Percentiles rank a stretch among this genome's conserved stretches.
phyloP scores from a whole-genome alignment of 37 sponge, comb jelly and placozoan species.

The Beroe ovata region DNA sequence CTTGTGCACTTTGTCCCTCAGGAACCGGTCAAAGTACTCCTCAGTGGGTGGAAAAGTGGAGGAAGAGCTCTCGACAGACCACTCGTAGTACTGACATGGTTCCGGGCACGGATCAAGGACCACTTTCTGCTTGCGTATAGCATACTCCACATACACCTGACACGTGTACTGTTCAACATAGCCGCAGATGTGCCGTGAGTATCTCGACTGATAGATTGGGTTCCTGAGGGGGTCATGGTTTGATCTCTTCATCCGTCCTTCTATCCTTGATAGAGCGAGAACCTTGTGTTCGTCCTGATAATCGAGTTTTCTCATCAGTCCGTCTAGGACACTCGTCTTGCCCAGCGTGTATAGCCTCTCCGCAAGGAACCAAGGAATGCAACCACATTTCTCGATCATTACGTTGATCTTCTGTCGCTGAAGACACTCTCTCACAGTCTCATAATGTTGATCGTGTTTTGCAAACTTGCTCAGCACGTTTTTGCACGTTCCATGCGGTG shows the following conservation, averaged over 20 bases:
- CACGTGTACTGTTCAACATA: conserved; percentile 7
- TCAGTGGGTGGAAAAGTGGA: background rate
- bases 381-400: background rate
- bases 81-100: conserved; percentile 28
- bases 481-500: conserved; percentile 25
- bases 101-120: conserved; percentile 9
- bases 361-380: conserved; percentile 48
- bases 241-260: background rate
- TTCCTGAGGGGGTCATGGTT: background rate
- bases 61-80: conserved; percentile 1
- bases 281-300: background rate
- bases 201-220: background rate
- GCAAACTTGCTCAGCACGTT: background rate
- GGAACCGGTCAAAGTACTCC: conserved; percentile 30
- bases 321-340: background rate
- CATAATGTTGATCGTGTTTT: conserved; percentile 21
- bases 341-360: conserved; percentile 13
- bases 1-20: conserved; percentile 3
- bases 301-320: background rate
- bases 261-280: background rate
- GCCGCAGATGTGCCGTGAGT: background rate
- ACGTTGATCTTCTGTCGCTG: conserved; percentile 1
- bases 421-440: conserved; percentile 30
- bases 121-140: background rate
- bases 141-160: background rate